Base-by-base conservation (phyloP, 2,113 vertebrate species). In the Bostrychus sinensis region DNA sequence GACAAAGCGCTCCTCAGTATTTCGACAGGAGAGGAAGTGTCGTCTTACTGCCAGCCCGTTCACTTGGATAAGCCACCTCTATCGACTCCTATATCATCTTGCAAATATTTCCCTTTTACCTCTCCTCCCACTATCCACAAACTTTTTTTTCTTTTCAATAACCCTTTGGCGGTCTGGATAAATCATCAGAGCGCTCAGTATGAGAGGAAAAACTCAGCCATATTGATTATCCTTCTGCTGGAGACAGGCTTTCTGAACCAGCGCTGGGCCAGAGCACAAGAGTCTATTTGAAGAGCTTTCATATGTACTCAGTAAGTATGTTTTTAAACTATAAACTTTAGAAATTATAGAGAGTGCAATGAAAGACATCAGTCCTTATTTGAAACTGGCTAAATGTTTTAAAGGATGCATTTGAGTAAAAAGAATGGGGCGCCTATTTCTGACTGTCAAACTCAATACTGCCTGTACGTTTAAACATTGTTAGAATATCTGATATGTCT, bases 141-240 rank as follows among this genome's bases (percentile, higher is more conserved):
- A 34, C 43, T 58, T 55, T 60, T 66, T 56, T 14, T 41, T 56
- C 70, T 55, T 36, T 75, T 63, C 77, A 81, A 57, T 78, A 76
- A 86, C 80, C 78, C 83, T 70, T 60, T 51, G 58, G 57, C 65
- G 82, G 80, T 86, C 80, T 88, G 85, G 80, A 66, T 62, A 87
- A 81, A 75, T 66, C 84, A 89, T 84, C 72, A 82, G 65, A 75
- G 64, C 79, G 75, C 66, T 55, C 56, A 70, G 74, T 62, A 50
- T 78, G 59, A 55, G 63, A 78, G 62, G 62, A 70, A 84, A 81
- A 72, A 71, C 48, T 55, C 71, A 13, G 62, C 72, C 53, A 78
- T 86, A 86, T 70, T 86, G 83, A 77, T 70, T 68, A 72, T 80
- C 55, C 70, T 62, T 72, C 72, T 78, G 64, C 50, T 69, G 25